These are phyloP conservation scores for Cydia amplana DNA, from an alignment of 1,140 invertebrate genomes.

Conservation along the genomic window DNA sequence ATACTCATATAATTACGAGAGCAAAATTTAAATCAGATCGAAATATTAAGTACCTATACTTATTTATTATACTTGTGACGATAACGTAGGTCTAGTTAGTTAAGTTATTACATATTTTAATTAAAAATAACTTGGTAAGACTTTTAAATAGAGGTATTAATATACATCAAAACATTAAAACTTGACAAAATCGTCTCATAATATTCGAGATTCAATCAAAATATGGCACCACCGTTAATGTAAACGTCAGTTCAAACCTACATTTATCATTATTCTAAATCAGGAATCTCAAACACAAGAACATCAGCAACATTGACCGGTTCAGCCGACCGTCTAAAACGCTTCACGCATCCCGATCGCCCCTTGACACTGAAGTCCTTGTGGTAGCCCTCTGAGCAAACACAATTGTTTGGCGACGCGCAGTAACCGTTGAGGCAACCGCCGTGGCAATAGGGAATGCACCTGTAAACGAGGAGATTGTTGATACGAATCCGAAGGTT, in stretches of 20 bases:
- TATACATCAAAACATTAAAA: not conserved
- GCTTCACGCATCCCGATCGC: conserved; percentile 80
- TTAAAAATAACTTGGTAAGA: too few relatives aligned
- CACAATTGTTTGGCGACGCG: conserved; percentile 80
- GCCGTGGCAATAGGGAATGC: conserved; percentile 80
- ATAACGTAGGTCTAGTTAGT: too few relatives aligned
- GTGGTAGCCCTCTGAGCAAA: conserved; percentile 80
- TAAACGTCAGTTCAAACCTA: conserved; percentile 4
- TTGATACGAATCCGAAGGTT: conserved; percentile 20
- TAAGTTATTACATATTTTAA: too few relatives aligned
- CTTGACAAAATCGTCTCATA: not conserved
- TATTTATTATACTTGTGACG: too few relatives aligned
- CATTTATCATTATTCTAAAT: conserved; percentile 33
- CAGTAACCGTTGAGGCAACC: conserved; percentile 83
- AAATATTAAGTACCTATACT: not conserved
- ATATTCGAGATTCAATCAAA: not conserved
- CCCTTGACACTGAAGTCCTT: conserved; percentile 84
- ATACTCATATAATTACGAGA: not conserved
- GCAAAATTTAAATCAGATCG: not conserved
- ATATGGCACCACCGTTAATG: not conserved
- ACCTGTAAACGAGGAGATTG: conserved; percentile 54
- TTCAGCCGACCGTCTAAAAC: conserved; percentile 50
- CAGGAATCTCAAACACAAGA: conserved; percentile 53
- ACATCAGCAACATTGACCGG: conserved; percentile 42
- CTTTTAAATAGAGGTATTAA: too few relatives aligned